phyloP scores from a whole-genome alignment of 2,797 vertebrate species.

The Eptatretus atami region DNA sequence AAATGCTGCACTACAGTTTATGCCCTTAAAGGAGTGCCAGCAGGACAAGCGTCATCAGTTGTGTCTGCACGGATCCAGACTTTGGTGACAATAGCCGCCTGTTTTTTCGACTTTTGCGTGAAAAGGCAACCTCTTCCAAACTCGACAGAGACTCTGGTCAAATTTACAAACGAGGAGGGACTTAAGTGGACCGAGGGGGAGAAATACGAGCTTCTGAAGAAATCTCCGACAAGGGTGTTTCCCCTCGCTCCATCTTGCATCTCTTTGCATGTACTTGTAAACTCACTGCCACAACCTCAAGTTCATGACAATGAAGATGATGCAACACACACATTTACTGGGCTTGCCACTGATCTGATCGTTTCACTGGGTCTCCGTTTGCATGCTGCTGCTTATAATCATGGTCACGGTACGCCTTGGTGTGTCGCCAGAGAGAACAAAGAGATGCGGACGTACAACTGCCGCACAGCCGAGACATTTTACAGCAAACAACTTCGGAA shows the following conservation, averaged over 20 bases:
- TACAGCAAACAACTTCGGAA: conserved; percentile 16
- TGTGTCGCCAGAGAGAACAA: conserved; percentile 79
- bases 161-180: conserved; percentile 41
- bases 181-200: conserved; percentile 34
- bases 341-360: conserved; percentile 84
- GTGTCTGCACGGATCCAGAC: conserved; percentile 66
- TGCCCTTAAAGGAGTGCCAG: neutral
- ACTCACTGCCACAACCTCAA: conserved; percentile 19
- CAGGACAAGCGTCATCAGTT: conserved; percentile 56
- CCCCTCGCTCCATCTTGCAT: conserved; percentile 56
- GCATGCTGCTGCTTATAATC: conserved; percentile 70
- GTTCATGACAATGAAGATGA: conserved; percentile 11
- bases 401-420: conserved; percentile 90
- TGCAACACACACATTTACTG: conserved; percentile 15
- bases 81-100: conserved; percentile 67
- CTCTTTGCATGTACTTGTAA: conserved; percentile 48
- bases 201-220: conserved; percentile 61
- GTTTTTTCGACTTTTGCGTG: conserved; percentile 64
- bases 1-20: conserved; percentile 2
- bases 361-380: conserved; percentile 68
- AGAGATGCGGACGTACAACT: conserved; percentile 67
- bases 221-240: conserved; percentile 72
- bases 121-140: conserved; percentile 59
- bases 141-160: conserved; percentile 92
- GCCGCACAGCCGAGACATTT: conserved; percentile 52